Base-by-base conservation (phyloP, 35 echinoderm and acorn worm species). In the Apostichopus californicus region DNA sequence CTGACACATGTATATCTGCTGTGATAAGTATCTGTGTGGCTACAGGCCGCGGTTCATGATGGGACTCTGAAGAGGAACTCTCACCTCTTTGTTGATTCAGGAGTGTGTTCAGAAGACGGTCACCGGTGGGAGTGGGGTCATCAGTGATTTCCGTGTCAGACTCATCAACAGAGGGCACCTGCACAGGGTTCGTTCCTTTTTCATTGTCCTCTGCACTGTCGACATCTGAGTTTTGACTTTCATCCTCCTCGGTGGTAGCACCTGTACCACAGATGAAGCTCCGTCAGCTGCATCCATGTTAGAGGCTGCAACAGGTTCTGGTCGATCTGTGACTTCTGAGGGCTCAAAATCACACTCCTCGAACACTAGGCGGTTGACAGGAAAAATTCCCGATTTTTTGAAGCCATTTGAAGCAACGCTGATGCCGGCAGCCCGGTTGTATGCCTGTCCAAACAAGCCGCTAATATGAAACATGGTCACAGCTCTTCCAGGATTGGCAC, bases 281-380 rank as follows among this genome's bases (percentile, higher is more conserved):
- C 26, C 26, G 20, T 22, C 78, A 65, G 61, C 61, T 65, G 8
- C 61, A 65, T 65, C 61, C 61, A 1, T 65, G 61, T 65, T 65
- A 15, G 61, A 65, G 61, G 14, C 61, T 65, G 61, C 61, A 2
- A 1, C 79, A 56, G 55, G 79, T 21, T 81, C 26, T 25, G 79
- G 79, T 81, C 79, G 6, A 26, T 81, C 79, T 25, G 79, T 81
- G 17, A 81, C 79, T 10, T 81, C 79, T 81, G 79, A 7, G 15
- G 55, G 28, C 12, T 56, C 55, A 56, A 81, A 81, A 81, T 81
- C 79, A 26, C 79, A 10, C 1, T 81, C 79, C 10, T 81, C 0
- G 22, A 81, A 81, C 55, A 81, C 79, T 11, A 81, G 79, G 79
- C 79, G 79, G 55, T 81, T 56, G 9, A 81, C 79, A 56, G 79